A percentile compares a stretch with the other conserved stretches of the same genome.
Conservation (phyloP, 2,888 invertebrate genomes). For the Choreutis nemorana region DNA sequence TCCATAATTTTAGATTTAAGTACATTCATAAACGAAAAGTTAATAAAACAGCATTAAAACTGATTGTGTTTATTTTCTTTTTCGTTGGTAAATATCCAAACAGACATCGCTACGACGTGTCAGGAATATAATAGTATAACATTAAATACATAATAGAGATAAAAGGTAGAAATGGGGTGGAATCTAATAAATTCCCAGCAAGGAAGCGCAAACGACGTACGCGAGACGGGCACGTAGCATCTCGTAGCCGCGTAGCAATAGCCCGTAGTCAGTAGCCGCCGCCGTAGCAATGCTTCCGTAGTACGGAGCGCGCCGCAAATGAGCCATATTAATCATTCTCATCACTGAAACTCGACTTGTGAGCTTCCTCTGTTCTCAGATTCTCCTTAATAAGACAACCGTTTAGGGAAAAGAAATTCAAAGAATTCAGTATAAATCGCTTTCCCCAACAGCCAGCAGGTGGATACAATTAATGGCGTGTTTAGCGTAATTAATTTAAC, state of each 20-base stretch:
- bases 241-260: conserved; percentile 26
- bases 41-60: conserved; percentile 17
- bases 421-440: too few relatives aligned
- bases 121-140: conserved; percentile 26
- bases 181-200: conserved; percentile 57
- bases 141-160: conserved; percentile 54
- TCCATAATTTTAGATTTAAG: too few relatives aligned
- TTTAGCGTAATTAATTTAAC: too few relatives aligned
- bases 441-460: too few relatives aligned
- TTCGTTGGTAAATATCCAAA: too few relatives aligned
- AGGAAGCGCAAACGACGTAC: conserved; percentile 62
- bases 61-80: too few relatives aligned
- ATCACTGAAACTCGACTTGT: conserved; percentile 55
- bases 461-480: too few relatives aligned
- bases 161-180: conserved; percentile 57
- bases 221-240: conserved; percentile 53
- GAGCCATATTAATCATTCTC: conserved; percentile 62
- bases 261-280: conserved; percentile 20
- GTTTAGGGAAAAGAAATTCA: too few relatives aligned
- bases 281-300: conserved; percentile 21
- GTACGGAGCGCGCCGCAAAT: conserved; percentile 50
- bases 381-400: conserved; percentile 39
- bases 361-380: conserved; percentile 48
- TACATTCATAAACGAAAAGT: too few relatives aligned
- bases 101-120: conserved; percentile 27